Percentiles rank a stretch among this genome's conserved stretches.
These are phyloP conservation scores for Myotis pilosus DNA, from an alignment of 2,797 vertebrate genomes.

Conservation along the genomic window DNA sequence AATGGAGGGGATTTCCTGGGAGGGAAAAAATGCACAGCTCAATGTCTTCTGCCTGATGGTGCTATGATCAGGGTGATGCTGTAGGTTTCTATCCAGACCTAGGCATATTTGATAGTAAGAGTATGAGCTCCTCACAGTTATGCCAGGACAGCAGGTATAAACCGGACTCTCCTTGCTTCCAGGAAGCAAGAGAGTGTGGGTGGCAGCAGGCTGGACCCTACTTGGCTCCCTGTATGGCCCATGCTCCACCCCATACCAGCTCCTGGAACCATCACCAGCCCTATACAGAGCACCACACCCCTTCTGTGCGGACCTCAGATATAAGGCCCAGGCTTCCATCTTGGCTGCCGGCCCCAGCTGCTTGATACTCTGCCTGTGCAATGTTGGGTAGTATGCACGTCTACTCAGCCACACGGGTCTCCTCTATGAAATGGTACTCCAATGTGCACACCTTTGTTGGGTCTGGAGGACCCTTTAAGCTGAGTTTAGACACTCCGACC, in stretches of 20 bases:
- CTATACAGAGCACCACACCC: rapidly evolving
- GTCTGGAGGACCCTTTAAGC: neutral
- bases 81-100: neutral
- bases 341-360: neutral
- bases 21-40: neutral
- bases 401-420: neutral
- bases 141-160: neutral
- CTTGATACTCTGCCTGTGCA: neutral
- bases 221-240: neutral
- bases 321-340: neutral
- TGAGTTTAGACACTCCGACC: neutral
- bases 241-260: neutral
- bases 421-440: neutral
- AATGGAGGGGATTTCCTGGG: neutral
- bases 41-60: neutral
- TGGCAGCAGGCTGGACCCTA: neutral
- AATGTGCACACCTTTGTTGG: neutral
- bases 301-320: neutral
- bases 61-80: neutral
- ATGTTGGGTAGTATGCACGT: neutral
- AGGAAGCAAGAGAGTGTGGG: neutral
- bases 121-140: neutral
- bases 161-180: too few species aligned
- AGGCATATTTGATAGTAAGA: neutral
- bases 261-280: neutral